Evolutionary conservation across 2,113 vertebrate genomes (phyloP).

Genomic region (Orthonyx spaldingii): DNA sequence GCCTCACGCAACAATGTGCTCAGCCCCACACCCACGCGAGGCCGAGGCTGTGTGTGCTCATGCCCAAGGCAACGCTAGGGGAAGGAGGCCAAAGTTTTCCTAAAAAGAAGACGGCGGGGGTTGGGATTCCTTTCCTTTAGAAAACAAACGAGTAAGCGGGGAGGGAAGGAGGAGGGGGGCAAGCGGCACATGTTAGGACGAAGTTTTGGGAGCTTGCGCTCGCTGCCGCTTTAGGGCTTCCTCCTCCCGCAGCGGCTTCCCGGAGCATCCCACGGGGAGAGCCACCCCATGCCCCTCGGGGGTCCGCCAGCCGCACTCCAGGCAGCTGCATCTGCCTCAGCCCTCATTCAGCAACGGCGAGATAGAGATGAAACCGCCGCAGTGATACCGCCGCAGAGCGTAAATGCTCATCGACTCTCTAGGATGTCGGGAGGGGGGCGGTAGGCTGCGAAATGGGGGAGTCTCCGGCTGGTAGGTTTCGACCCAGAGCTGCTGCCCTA

Average conservation of each 20-base stretch:
- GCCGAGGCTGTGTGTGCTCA: background rate
- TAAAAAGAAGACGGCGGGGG: background rate
- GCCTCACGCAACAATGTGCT: background rate
- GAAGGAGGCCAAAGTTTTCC: background rate
- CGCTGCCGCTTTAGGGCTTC: background rate
- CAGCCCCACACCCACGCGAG: background rate
- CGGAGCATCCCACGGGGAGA: background rate
- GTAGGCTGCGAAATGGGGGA: background rate
- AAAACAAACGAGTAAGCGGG: background rate
- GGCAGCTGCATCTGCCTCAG: background rate
- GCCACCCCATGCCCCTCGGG: background rate
- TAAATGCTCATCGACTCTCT: background rate
- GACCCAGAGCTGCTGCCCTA: background rate
- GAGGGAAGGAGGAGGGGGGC: too few relatives aligned
- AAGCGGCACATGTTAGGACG: background rate
- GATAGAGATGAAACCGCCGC: background rate
- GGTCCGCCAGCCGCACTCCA: background rate
- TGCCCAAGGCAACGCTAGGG: background rate
- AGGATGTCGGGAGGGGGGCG: background rate
- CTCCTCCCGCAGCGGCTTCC: background rate
- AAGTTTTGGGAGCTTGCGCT: background rate
- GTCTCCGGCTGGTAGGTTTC: background rate
- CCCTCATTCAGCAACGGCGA: background rate
- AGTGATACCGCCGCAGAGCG: background rate
- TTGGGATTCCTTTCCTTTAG: background rate